phyloP scores from a whole-genome alignment of 2,888 invertebrate species.

The Phytoseiulus persimilis region DNA sequence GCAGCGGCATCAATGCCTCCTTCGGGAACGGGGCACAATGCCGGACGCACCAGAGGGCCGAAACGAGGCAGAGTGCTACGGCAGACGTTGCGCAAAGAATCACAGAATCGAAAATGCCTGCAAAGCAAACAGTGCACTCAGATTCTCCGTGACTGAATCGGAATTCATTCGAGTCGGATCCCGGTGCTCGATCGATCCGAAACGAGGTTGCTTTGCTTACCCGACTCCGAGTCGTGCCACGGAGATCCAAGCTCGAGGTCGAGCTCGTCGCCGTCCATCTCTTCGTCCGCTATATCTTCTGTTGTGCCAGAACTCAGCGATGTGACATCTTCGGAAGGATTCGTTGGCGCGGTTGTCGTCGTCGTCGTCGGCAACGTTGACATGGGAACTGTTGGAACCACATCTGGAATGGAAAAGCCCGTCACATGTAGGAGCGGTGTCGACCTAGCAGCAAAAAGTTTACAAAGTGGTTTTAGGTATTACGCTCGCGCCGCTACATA shows the following conservation, averaged over 20 bases:
- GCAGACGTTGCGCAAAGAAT: constrained; percentile 49
- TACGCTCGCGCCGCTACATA: background rate
- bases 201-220: background rate
- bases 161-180: too few relatives aligned
- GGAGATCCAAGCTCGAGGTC: constrained; percentile 37
- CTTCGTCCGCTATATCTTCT: constrained; percentile 23
- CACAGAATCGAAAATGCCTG: constrained; percentile 46
- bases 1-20: constrained; percentile 47
- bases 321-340: background rate
- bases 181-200: too few relatives aligned
- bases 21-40: constrained; percentile 49
- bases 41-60: constrained; percentile 48
- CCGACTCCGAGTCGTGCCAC: constrained; percentile 32
- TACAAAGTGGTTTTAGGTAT: background rate
- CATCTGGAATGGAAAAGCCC: background rate
- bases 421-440: too few relatives aligned
- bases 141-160: too few relatives aligned
- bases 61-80: constrained; percentile 49
- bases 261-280: constrained; percentile 35
- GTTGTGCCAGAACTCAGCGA: background rate
- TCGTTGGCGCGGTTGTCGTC: background rate
- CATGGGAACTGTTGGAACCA: background rate
- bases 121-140: background rate
- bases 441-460: too few relatives aligned
- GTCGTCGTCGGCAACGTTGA: background rate